Base-by-base conservation (phyloP, 2,113 vertebrate species). In the Barnardius zonarius region DNA sequence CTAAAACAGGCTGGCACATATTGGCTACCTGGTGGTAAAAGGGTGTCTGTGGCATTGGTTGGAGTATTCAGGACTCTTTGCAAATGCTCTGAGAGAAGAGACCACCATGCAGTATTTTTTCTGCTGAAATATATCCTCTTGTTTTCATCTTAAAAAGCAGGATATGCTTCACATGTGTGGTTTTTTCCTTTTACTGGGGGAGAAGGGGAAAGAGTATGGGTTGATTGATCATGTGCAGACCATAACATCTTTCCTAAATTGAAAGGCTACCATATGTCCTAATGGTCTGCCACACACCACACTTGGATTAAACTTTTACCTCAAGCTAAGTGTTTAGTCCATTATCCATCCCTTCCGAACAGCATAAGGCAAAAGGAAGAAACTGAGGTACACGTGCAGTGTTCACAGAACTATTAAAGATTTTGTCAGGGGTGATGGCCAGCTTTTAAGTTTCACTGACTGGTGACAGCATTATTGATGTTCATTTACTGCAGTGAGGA, bases 311-410 rank as follows among this genome's bases (percentile, higher is more conserved):
- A 77, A 27, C n/a, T 84, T 48, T 48, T 66, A 66, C 7, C 28
- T 70, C 49, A 37, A 62, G 35, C 49, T 51, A 49, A 52, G 20
- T 17, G 23, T 81, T 84, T 57, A 84, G n/a, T 75, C 33, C 14
- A 5, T 41, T 61, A 51, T 20, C 22, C 22, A 61, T 5, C 11
- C 25, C 10, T 80, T 64, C 16, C 6, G n/a, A 86, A 37, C 13
- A 68, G 43, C 4, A 3, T 28, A 79, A 62, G 44, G 35, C 15
- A 31, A 68, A 86, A 49, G 31, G 43, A 73, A 49, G 52, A 46
- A 64, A 61, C n/a, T 25, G 37, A 73, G 39, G 30, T 31, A 57
- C 6, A 4, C 7, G 30, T 0, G 0, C 16, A 44, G 17, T 30
- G 57, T 59, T 73, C 43, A 44, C 13, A 76, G 59, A 67, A 43